Evolutionary conservation across 2,797 vertebrate species (phyloP).

Genomic region (Tangara arthus): DNA sequence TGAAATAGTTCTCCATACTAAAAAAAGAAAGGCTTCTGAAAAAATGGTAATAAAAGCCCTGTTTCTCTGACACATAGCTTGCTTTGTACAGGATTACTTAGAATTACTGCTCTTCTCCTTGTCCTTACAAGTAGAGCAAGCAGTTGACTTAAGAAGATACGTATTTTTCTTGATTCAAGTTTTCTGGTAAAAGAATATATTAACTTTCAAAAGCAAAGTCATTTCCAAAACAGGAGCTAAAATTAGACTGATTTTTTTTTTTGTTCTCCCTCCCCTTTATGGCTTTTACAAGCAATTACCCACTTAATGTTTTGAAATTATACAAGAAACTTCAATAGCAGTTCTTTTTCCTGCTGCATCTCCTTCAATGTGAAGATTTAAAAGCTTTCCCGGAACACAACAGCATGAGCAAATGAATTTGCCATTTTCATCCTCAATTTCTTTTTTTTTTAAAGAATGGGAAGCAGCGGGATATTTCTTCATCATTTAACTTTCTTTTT

Average conservation of each 20-base stretch:
- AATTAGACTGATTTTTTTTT: background rate
- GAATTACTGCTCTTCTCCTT: background rate
- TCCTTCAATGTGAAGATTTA: constrained; percentile 30
- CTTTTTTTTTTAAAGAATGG: background rate
- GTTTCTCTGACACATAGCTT: background rate
- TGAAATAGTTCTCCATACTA: background rate
- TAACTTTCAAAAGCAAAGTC: constrained; percentile 37
- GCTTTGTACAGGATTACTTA: background rate
- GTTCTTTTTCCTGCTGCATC: constrained; percentile 13
- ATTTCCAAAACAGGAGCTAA: constrained; percentile 33
- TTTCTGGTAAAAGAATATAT: constrained; percentile 17
- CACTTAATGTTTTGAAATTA: constrained; percentile 56
- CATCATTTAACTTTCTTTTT: background rate
- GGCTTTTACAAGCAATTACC: constrained; percentile 61
- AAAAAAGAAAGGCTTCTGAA: background rate
- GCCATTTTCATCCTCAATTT: background rate
- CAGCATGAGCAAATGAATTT: constrained; percentile 35
- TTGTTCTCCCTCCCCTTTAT: background rate
- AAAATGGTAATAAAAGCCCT: background rate
- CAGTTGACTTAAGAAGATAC: background rate
- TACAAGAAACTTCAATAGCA: constrained; percentile 20
- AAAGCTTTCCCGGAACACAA: constrained; percentile 41
- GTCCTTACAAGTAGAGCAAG: background rate
- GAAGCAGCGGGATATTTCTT: background rate
- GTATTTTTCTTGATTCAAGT: background rate